Percentiles rank a stretch among this genome's conserved stretches.
Evolutionary conservation across 2,797 vertebrate species (phyloP).

Genomic region (Staurois parvus): DNA sequence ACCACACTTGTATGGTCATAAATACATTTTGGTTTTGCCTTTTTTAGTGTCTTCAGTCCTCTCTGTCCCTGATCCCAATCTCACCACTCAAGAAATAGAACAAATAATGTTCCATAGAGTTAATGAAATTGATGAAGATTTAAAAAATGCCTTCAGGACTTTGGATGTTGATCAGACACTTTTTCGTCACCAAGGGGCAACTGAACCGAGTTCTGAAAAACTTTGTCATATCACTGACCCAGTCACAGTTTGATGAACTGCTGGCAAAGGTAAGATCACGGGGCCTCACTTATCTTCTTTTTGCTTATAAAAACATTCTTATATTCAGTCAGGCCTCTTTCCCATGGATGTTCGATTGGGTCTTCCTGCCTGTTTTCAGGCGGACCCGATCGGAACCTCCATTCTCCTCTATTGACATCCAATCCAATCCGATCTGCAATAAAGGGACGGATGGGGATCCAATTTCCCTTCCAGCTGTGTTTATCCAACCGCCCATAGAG

Average conservation of each 20-base stretch:
- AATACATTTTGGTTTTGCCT: neutral
- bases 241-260: conserved; percentile 71
- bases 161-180: conserved; percentile 67
- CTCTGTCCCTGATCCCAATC: conserved; percentile 66
- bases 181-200: conserved; percentile 72
- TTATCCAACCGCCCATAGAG: too few species aligned
- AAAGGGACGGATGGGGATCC: too few species aligned
- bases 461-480: too few species aligned
- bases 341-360: too few species aligned
- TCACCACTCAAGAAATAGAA: conserved; percentile 69
- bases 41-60: conserved; percentile 65
- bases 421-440: too few species aligned
- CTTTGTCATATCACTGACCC: conserved; percentile 71
- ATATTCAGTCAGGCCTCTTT: too few species aligned
- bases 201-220: conserved; percentile 69
- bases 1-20: too few species aligned
- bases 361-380: too few species aligned
- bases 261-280: conserved; percentile 72
- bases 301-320: too few species aligned
- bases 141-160: conserved; percentile 72
- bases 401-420: too few species aligned
- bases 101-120: conserved; percentile 71
- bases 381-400: too few species aligned
- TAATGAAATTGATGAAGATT: conserved; percentile 67
- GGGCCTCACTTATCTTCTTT: too few species aligned